A percentile compares a stretch with the other conserved stretches of the same genome.
Conservation (phyloP, 2,797 vertebrate genomes). For the Urocyon cinereoargenteus region DNA sequence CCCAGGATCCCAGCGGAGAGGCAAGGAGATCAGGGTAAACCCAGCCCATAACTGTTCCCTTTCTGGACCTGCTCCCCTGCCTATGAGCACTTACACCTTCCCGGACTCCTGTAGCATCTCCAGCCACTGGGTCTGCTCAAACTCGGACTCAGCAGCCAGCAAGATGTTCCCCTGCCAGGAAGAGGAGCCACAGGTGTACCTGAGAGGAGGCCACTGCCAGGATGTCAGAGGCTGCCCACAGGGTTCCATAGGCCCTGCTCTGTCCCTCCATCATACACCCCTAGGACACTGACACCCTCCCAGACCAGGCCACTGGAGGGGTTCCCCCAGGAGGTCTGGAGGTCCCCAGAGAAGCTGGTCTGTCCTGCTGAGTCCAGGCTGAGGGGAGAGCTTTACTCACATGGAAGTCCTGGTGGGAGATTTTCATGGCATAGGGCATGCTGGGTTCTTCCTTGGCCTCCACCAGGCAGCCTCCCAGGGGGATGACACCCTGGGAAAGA, state of each 20-base stretch:
- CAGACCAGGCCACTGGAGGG: not conserved
- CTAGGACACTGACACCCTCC: not conserved
- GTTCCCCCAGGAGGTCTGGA: not conserved
- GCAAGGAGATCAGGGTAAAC: not conserved
- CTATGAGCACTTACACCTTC: slow-evolving; percentile 94
- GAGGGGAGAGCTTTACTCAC: slow-evolving; percentile 87
- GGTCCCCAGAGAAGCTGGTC: not conserved
- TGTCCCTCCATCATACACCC: not conserved
- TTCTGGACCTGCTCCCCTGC: not conserved
- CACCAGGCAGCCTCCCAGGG: slow-evolving; percentile 95
- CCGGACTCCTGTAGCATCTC: slow-evolving; percentile 98
- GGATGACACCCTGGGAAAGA: slow-evolving; percentile 95
- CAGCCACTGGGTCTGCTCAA: slow-evolving; percentile 96
- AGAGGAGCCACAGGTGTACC: slow-evolving; percentile 25
- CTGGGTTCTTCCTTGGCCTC: slow-evolving; percentile 93
- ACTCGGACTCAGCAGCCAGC: slow-evolving; percentile 95
- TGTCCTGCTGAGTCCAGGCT: not conserved
- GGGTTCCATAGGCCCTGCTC: not conserved
- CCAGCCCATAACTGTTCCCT: not conserved
- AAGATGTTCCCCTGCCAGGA: slow-evolving; percentile 93
- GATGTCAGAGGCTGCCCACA: fast-evolving
- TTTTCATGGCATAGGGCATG: slow-evolving; percentile 96
- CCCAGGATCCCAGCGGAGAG: not conserved
- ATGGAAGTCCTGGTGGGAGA: slow-evolving; percentile 96
- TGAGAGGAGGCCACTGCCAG: not conserved